Evolutionary conservation across 2,797 vertebrate species (phyloP), one percentile per base, ranked within the genome.

Genomic region (Neomorphus geoffroyi): DNA sequence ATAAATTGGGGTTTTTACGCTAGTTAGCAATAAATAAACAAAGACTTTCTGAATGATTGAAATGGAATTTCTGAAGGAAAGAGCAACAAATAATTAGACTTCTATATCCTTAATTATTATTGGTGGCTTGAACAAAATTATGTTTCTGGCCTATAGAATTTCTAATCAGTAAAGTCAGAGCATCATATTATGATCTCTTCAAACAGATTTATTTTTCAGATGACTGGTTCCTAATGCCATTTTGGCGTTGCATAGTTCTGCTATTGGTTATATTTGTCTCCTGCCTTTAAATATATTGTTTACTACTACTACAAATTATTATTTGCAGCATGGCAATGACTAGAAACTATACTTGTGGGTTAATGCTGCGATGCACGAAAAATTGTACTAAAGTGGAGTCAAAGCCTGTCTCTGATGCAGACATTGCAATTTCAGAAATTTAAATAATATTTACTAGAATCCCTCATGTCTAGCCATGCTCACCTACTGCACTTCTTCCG

Each of bases 1-100:
- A 92, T 97, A 97, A 97, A 97, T 97, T 96, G 91, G 32, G 78
- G 45, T 22, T 96, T 97, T 97, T 96, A 97, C 67, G 95, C 93
- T 97, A 95, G 95, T 97, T 97, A 97, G 95, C 82, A 96, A 95
- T 95, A 97, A 96, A 96, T 95, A 97, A 97, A 97, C 95, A 96
- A 95, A 96, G 96, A 81, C 71, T 94, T 91, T 95, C 72, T 84
- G 93, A 97, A 92, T 90, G 90, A 96, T 94, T 97, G 91, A 97
- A 97, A 95, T 96, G 86, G 93, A 95, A 94, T 96, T 96, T 97
- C 95, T 96, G 93, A 97, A 95, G 96, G 93, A 95, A 96, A 84
- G 65, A 91, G 81, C 84, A 95, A 95, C 92, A 97, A 93, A 96
- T 96, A 97, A 97, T 97, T 97, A 96, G 80, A 92, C 64, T 92